Evolutionary conservation across 2,888 invertebrate genomes (phyloP).

Genomic region (Plagodis dolabraria): DNA sequence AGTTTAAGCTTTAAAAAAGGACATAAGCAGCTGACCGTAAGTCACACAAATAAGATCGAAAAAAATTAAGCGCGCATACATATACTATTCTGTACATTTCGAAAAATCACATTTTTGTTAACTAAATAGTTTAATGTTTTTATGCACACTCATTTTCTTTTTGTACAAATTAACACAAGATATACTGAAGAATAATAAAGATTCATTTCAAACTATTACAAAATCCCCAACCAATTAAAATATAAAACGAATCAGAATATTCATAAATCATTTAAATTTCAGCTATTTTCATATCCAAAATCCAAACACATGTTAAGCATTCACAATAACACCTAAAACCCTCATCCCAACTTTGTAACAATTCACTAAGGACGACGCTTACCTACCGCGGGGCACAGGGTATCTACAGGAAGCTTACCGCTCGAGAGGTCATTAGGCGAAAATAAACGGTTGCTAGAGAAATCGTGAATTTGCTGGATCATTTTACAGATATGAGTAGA

Average conservation of each 20-base stretch:
- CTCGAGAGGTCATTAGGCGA: conserved; percentile 47
- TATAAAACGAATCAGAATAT: not conserved
- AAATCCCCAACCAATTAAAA: not conserved
- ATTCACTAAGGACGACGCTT: conserved; percentile 3
- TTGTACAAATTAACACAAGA: too few species aligned
- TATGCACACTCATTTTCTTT: too few species aligned
- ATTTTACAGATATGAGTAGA: not conserved
- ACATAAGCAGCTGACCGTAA: too few species aligned
- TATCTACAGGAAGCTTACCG: conserved; percentile 40
- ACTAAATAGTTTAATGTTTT: too few species aligned
- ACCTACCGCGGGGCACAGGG: conserved; percentile 44
- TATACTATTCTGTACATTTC: too few species aligned
- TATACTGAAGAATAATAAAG: too few species aligned
- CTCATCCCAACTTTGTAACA: conserved; percentile 33
- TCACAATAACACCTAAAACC: conserved; percentile 37
- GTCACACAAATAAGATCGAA: too few species aligned
- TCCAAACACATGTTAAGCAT: conserved; percentile 25
- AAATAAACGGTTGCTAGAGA: conserved; percentile 47
- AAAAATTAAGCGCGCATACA: too few species aligned
- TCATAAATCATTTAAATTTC: conserved; percentile 1
- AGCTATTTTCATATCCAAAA: not conserved
- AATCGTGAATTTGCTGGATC: conserved; percentile 11
- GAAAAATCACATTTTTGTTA: too few species aligned
- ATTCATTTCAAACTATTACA: too few species aligned
- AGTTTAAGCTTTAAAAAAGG: too few species aligned